Percentiles rank a stretch among this genome's conserved stretches.
phyloP scores from a whole-genome alignment of 1,140 invertebrate species.

The Apis cerana region DNA sequence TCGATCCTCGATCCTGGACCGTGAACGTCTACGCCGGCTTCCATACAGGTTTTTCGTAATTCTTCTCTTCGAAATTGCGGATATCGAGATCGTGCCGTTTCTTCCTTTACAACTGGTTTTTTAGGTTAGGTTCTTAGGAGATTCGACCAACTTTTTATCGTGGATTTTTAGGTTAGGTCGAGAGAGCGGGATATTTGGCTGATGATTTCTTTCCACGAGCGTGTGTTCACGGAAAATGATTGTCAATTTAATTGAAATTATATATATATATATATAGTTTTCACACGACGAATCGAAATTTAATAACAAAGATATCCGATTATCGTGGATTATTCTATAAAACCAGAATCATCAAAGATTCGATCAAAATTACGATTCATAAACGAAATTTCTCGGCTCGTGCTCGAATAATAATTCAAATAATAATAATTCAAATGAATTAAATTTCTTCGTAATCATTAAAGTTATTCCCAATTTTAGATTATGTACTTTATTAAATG shows the following conservation, averaged over 20 bases:
- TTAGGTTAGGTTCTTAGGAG: not conserved
- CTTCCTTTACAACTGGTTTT: not conserved
- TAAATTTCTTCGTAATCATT: too few species aligned
- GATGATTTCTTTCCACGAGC: not conserved
- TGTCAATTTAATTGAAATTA: conserved; percentile 79
- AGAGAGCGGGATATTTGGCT: conserved; percentile 7
- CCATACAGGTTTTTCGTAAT: not conserved
- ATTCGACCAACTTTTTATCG: not conserved
- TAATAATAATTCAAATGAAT: too few species aligned
- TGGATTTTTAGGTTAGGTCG: not conserved
- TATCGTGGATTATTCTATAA: too few species aligned
- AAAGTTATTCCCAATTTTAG: too few species aligned
- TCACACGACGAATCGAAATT: too few species aligned
- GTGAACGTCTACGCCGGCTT: not conserved
- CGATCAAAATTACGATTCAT: too few species aligned
- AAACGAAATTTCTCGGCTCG: too few species aligned
- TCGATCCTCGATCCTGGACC: conserved; percentile 30
- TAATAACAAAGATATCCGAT: too few species aligned
- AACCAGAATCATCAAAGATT: too few species aligned
- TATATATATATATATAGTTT: not conserved
- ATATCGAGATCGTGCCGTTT: not conserved
- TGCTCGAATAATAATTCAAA: too few species aligned
- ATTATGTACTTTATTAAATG: too few species aligned
- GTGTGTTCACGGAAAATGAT: conserved; percentile 70
- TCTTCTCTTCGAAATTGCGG: not conserved